phyloP scores from a whole-genome alignment of 2,797 vertebrate species.

The Melanotaenia parkinsoni region DNA sequence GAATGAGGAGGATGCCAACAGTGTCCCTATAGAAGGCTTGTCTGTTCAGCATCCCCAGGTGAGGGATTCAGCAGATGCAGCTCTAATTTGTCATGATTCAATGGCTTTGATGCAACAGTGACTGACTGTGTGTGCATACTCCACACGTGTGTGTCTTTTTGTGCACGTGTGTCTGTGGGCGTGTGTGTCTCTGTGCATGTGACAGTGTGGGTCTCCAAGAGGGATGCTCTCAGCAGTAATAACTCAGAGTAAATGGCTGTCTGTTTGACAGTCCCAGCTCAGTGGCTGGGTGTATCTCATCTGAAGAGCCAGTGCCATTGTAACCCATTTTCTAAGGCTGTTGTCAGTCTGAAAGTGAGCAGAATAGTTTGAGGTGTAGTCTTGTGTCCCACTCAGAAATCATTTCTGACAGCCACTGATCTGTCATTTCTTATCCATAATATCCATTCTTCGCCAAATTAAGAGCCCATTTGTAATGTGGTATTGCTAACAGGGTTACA shows the following conservation, averaged over 20 bases:
- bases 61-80: constrained; percentile 59
- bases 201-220: constrained; percentile 50
- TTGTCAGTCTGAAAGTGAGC: constrained; percentile 71
- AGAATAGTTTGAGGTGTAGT: constrained; percentile 57
- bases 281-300: constrained; percentile 61
- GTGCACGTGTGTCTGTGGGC: constrained; percentile 8
- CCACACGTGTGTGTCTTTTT: constrained; percentile 6
- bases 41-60: constrained; percentile 89
- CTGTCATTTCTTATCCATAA: constrained; percentile 36
- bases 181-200: constrained; percentile 8
- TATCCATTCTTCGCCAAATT: constrained; percentile 28
- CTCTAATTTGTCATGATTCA: constrained; percentile 78
- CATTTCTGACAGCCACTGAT: constrained; percentile 36
- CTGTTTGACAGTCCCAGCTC: constrained; percentile 58
- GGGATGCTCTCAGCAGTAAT: constrained; percentile 74
- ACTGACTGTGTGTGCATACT: constrained; percentile 27
- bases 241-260: constrained; percentile 68
- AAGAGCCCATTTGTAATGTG: constrained; percentile 23
- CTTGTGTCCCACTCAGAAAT: constrained; percentile 42
- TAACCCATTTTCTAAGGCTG: constrained; percentile 56
- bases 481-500: constrained; percentile 20
- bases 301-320: constrained; percentile 59
- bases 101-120: constrained; percentile 68
- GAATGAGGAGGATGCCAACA: constrained; percentile 85
- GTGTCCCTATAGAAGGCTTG: constrained; percentile 85